Evolutionary conservation across 2,113 vertebrate genomes (phyloP).

Genomic region (Pollachius pollachius): DNA sequence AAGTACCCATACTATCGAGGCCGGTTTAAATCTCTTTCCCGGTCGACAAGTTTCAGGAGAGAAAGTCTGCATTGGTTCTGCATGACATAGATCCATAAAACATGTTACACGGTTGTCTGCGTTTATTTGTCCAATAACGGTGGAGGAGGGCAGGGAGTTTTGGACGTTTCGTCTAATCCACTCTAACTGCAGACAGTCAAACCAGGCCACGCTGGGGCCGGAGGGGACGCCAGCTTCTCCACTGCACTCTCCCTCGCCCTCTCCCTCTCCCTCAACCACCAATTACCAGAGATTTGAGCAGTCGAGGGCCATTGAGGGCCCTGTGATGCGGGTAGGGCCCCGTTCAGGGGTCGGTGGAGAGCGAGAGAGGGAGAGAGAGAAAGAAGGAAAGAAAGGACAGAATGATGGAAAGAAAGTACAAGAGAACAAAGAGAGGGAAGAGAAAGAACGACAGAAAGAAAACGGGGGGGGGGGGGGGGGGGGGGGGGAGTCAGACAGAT

Average conservation of each 20-base stretch:
- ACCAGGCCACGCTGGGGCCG: not conserved
- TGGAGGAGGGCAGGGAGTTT: conserved; percentile 24
- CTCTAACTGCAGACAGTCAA: conserved; percentile 35
- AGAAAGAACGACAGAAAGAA: conserved; percentile 3
- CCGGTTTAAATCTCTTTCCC: too few species aligned
- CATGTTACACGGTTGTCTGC: not conserved
- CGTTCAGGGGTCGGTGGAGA: not conserved
- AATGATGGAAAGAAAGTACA: not conserved
- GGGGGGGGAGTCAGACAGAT: conserved; percentile 23
- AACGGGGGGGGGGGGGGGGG: not conserved
- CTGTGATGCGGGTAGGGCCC: conserved; percentile 43
- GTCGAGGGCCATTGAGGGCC: conserved; percentile 31
- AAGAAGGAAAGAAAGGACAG: not conserved
- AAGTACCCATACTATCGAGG: too few species aligned
- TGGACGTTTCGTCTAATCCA: conserved; percentile 46
- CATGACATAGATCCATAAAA: too few species aligned
- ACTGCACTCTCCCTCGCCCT: conserved; percentile 3
- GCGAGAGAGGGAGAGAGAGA: conserved; percentile 5
- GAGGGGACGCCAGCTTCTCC: conserved; percentile 4
- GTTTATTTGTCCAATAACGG: conserved; percentile 38
- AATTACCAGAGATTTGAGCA: not conserved
- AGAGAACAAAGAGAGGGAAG: not conserved
- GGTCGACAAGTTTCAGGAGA: too few species aligned
- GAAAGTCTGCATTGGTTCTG: too few species aligned
- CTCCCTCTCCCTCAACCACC: too few species aligned